phyloP scores from a whole-genome alignment of 2,797 vertebrate species.

The Anisognathus igniventris region DNA sequence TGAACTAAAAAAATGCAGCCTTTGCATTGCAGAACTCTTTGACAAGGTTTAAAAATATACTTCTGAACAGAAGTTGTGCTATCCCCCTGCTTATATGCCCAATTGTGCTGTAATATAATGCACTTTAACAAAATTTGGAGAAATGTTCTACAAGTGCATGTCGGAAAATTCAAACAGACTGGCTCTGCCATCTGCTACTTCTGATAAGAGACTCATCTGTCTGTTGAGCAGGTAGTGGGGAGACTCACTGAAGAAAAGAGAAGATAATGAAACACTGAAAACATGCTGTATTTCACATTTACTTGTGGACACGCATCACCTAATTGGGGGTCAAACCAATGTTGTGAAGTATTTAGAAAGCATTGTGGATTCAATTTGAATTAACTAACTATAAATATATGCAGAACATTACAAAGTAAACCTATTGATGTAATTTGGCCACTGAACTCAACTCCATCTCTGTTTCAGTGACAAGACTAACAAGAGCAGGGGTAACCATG shows the following conservation, averaged over 20 bases:
- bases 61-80: slow-evolving; percentile 43
- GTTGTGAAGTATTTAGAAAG: slow-evolving; percentile 35
- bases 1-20: neutral
- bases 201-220: slow-evolving; percentile 77
- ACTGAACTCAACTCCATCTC: slow-evolving; percentile 11
- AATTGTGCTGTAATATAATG: slow-evolving; percentile 56
- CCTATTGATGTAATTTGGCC: slow-evolving; percentile 50
- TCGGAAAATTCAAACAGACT: slow-evolving; percentile 71
- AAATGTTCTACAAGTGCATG: slow-evolving; percentile 63
- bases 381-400: slow-evolving; percentile 34
- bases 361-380: slow-evolving; percentile 37
- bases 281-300: slow-evolving; percentile 46
- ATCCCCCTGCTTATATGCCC: slow-evolving; percentile 38
- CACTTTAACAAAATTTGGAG: slow-evolving; percentile 57
- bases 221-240: slow-evolving; percentile 67
- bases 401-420: neutral
- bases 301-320: slow-evolving; percentile 54
- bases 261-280: slow-evolving; percentile 65
- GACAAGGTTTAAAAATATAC: slow-evolving; percentile 28
- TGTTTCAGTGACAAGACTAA: slow-evolving; percentile 57
- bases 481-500: neutral
- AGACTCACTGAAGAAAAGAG: slow-evolving; percentile 24
- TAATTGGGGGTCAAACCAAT: slow-evolving; percentile 68
- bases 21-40: neutral
- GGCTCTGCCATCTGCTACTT: slow-evolving; percentile 71